Evolutionary conservation across 2,113 vertebrate species (phyloP).

Genomic region (Myotis yumanensis): DNA sequence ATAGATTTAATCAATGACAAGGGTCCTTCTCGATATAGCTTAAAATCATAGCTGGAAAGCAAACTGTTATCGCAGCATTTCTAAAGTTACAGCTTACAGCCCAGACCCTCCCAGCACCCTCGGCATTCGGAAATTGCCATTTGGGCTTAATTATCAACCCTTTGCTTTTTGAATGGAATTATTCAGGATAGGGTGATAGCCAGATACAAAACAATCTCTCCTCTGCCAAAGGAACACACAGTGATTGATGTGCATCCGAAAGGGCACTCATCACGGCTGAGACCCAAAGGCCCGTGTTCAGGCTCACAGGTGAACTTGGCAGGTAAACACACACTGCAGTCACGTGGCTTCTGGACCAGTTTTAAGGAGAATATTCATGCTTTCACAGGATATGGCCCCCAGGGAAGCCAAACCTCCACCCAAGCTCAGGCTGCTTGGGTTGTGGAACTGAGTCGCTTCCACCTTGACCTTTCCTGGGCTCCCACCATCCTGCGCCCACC

Average conservation of each 20-base stretch:
- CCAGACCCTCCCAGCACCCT: not conserved
- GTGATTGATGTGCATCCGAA: not conserved
- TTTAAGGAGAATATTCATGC: conserved; percentile 18
- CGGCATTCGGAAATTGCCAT: not conserved
- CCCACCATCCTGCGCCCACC: not conserved
- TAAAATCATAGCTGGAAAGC: not conserved
- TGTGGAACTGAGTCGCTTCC: not conserved
- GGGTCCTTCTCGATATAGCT: not conserved
- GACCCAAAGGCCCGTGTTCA: conserved; percentile 33
- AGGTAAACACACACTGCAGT: not conserved
- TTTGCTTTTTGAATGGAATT: not conserved
- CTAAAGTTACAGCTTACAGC: not conserved
- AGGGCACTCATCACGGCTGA: not conserved
- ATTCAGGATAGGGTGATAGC: not conserved
- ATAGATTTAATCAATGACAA: not conserved
- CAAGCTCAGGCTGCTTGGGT: not conserved
- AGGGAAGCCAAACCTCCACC: not conserved
- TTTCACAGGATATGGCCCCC: conserved; percentile 51
- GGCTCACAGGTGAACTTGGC: not conserved
- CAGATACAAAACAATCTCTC: not conserved
- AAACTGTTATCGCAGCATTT: not conserved
- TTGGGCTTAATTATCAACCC: not conserved
- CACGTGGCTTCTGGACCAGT: not conserved
- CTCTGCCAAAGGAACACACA: not conserved
- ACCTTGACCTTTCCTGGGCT: not conserved